A percentile compares a stretch with the other conserved stretches of the same genome.
phyloP scores from a whole-genome alignment of 1,140 invertebrate species.

The Mercenaria mercenaria region DNA sequence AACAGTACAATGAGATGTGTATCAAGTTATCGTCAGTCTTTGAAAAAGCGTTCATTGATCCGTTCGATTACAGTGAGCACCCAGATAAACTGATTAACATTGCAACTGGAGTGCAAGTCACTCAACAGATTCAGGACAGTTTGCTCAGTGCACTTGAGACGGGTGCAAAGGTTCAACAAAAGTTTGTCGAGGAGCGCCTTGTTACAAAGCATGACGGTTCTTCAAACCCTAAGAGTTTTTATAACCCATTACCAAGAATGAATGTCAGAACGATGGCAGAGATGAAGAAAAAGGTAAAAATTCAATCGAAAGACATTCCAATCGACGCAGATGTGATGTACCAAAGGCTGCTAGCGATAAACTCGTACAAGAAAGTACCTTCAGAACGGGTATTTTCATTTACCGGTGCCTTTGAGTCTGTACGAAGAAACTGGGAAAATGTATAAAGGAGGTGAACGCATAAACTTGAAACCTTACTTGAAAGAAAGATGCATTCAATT shows the following conservation, averaged over 20 bases:
- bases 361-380: no score
- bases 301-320: no score
- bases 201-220: background rate
- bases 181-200: background rate
- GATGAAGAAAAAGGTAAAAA: no score
- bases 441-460: background rate
- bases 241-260: background rate
- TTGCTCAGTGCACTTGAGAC: background rate
- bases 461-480: conserved; percentile 15
- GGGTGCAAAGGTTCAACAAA: no score
- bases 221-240: background rate
- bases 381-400: conserved; percentile 19
- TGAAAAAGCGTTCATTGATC: conserved; percentile 27
- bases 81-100: conserved; percentile 39
- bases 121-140: background rate
- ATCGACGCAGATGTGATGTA: background rate
- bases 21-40: conserved; percentile 13
- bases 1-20: background rate
- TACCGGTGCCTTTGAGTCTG: conserved; percentile 14
- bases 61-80: background rate
- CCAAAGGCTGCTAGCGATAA: background rate
- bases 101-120: conserved; percentile 13
- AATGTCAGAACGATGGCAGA: no score
- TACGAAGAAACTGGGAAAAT: no score
- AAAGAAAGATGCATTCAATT: no score